phyloP scores from a whole-genome alignment of 2,113 vertebrate species.

The Callipepla squamata region DNA sequence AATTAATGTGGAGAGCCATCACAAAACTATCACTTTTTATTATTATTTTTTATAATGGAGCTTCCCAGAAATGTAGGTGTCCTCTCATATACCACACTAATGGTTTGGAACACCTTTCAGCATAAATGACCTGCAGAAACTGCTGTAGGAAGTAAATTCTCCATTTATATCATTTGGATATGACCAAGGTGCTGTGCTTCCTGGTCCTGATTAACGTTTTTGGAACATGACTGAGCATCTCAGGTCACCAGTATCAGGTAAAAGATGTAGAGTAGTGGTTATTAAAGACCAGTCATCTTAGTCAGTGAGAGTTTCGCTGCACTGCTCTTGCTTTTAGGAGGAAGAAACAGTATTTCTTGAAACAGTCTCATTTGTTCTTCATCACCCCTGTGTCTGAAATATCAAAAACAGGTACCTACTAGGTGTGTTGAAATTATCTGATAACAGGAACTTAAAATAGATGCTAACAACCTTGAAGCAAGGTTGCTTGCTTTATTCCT shows the following conservation, averaged over 20 bases:
- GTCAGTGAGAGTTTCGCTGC: background rate
- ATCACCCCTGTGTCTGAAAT: background rate
- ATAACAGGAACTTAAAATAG: background rate
- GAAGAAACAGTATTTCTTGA: background rate
- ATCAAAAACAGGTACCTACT: background rate
- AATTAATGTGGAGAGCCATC: conserved; percentile 36
- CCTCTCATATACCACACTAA: background rate
- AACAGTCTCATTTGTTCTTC: background rate
- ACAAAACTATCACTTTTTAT: conserved; percentile 44
- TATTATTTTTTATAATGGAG: conserved; percentile 37
- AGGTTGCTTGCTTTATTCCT: background rate
- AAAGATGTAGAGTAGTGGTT: background rate
- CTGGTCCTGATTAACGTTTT: background rate
- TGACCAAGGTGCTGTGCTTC: background rate
- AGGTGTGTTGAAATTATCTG: background rate
- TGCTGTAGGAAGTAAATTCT: background rate
- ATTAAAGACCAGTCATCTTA: background rate
- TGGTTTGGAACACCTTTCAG: background rate
- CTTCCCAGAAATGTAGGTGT: conserved; percentile 54
- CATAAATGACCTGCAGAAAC: background rate
- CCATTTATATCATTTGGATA: background rate
- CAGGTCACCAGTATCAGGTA: background rate
- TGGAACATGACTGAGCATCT: background rate
- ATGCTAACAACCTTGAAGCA: background rate
- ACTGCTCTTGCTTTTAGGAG: background rate